Conservation (phyloP, 2,888 invertebrate species). For the Ochlodes sylvanus region DNA sequence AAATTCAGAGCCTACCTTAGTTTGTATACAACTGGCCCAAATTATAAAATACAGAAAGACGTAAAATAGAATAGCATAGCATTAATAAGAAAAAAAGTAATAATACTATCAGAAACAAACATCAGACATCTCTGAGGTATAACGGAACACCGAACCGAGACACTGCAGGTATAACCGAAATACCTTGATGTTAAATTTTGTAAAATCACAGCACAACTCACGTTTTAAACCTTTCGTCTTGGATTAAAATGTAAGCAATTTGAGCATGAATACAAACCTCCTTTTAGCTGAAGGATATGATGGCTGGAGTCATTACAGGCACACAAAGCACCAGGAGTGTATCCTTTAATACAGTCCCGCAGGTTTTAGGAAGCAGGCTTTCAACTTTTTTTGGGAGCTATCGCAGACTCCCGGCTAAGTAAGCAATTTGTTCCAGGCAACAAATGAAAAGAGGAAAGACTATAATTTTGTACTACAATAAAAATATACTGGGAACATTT, state of each 20-base stretch:
- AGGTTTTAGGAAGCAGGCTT: slow-evolving; percentile 4
- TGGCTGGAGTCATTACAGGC: slow-evolving; percentile 15
- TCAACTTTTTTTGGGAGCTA: slow-evolving; percentile 1
- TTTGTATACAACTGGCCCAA: no score
- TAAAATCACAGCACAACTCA: slow-evolving; percentile 16
- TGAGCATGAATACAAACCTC: slow-evolving; percentile 18
- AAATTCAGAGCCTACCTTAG: no score
- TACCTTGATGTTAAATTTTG: slow-evolving; percentile 10
- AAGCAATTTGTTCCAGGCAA: neutral
- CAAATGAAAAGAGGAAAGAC: neutral
- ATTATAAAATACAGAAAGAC: no score
- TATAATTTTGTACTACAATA: neutral
- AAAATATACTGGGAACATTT: no score
- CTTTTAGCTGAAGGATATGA: slow-evolving; percentile 15
- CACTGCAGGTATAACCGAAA: slow-evolving; percentile 11
- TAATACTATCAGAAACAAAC: no score
- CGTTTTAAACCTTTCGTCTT: slow-evolving; percentile 17
- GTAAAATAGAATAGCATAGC: no score
- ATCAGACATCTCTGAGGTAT: no score
- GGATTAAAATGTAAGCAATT: slow-evolving; percentile 34
- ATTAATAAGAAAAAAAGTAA: no score
- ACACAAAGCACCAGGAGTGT: slow-evolving; percentile 7
- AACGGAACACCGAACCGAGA: no score
- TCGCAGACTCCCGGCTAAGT: slow-evolving; percentile 3
- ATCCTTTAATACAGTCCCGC: slow-evolving; percentile 7